Percentiles rank a stretch among this genome's conserved stretches.
Evolutionary conservation across 2,113 vertebrate species (phyloP).

Genomic region (Charina bottae): DNA sequence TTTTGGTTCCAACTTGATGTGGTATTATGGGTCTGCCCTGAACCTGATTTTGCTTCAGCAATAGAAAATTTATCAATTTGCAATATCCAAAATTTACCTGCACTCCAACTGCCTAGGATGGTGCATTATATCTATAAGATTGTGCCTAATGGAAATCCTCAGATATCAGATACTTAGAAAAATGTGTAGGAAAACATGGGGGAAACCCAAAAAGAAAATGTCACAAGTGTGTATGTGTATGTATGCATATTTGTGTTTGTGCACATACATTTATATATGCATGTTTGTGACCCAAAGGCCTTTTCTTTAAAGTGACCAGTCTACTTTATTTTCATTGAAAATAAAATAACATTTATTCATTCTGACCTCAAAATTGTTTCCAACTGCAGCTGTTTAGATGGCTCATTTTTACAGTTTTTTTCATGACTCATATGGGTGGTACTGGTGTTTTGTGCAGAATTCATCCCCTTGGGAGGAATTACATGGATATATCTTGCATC

Average conservation of each 20-base stretch:
- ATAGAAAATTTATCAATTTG: not conserved
- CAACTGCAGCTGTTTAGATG: constrained; percentile 15
- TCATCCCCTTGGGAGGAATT: constrained; percentile 48
- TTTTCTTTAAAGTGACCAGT: not conserved
- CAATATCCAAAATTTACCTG: not conserved
- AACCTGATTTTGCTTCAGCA: not conserved
- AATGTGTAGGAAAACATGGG: not conserved
- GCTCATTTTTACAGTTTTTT: constrained; percentile 54
- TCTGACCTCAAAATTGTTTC: not conserved
- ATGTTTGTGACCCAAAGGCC: not conserved
- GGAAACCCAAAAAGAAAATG: not conserved
- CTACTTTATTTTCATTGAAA: not conserved
- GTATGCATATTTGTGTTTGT: not conserved
- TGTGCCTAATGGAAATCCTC: not conserved
- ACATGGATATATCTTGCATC: constrained; percentile 55
- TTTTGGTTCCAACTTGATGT: no score
- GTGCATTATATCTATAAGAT: not conserved
- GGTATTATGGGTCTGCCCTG: not conserved
- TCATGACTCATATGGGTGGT: constrained; percentile 79
- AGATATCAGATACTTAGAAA: not conserved
- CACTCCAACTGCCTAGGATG: not conserved
- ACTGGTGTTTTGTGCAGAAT: constrained; percentile 65
- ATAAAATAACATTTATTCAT: not conserved
- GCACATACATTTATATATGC: not conserved
- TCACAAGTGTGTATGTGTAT: not conserved